Evolutionary conservation across 2,888 invertebrate species (phyloP).

Genomic region (Aspidapion aeneum): DNA sequence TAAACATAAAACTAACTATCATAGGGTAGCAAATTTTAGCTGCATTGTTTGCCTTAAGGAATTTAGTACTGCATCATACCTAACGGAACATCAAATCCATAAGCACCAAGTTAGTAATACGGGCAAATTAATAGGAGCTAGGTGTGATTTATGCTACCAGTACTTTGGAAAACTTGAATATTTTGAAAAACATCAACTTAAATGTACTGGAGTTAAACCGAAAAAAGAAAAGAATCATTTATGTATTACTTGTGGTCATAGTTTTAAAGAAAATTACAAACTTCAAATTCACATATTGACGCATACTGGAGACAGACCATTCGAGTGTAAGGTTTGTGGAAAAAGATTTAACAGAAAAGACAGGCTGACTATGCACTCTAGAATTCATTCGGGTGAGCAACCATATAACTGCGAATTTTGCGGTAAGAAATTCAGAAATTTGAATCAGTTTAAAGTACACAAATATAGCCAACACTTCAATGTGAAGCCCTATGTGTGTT

Average conservation of each 20-base stretch:
- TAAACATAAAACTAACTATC: neutral
- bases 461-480: constrained; percentile 5
- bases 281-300: constrained; percentile 38
- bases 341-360: constrained; percentile 2
- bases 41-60: neutral
- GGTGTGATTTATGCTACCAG: neutral
- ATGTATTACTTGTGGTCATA: neutral
- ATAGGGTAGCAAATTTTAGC: neutral
- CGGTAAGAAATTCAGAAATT: neutral
- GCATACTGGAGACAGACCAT: constrained; percentile 27
- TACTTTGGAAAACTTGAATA: neutral
- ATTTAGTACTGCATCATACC: neutral
- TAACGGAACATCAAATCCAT: neutral
- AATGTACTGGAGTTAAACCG: neutral
- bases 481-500: neutral
- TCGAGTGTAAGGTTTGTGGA: neutral
- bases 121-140: neutral
- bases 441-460: neutral
- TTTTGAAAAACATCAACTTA: neutral
- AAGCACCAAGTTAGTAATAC: neutral
- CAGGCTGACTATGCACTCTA: neutral
- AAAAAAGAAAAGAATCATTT: neutral
- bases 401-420: neutral
- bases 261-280: constrained; percentile 37
- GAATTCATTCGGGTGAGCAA: neutral